These are phyloP conservation scores for Drosophila kikkawai DNA, from an alignment of 1,140 invertebrate species.

Conservation along the genomic window DNA sequence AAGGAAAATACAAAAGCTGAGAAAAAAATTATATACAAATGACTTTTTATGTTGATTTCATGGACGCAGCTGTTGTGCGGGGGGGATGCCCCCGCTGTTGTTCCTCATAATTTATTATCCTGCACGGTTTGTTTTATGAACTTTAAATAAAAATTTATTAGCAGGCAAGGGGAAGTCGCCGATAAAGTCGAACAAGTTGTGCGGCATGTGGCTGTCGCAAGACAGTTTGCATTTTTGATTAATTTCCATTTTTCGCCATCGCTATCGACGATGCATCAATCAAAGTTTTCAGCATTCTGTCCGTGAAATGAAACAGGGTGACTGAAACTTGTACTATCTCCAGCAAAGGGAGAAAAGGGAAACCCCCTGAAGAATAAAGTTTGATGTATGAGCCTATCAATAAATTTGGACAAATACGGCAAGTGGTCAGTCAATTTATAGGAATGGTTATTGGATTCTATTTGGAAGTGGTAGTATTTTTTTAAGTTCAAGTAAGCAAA, in stretches of 20 bases:
- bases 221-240: constrained; percentile 64
- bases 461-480: background rate
- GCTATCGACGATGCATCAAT: constrained; percentile 64
- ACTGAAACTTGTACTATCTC: background rate
- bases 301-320: constrained; percentile 36
- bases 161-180: constrained; percentile 22
- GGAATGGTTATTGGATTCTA: background rate
- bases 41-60: constrained; percentile 82
- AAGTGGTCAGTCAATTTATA: constrained; percentile 38
- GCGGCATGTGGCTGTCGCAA: constrained; percentile 56
- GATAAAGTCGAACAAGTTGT: constrained; percentile 58
- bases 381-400: constrained; percentile 51
- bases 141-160: constrained; percentile 79
- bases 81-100: constrained; percentile 23
- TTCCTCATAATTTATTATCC: constrained; percentile 72
- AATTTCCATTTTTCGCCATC: constrained; percentile 38
- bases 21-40: constrained; percentile 71
- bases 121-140: constrained; percentile 74
- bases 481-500: background rate
- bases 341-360: background rate
- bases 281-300: constrained; percentile 60
- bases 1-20: constrained; percentile 19
- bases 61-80: constrained; percentile 68
- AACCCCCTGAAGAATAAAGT: background rate
- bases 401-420: constrained; percentile 41